Percentiles rank a stretch among this genome's conserved stretches.
phyloP scores from a whole-genome alignment of 35 echinoderm and acorn worm genomes.

The Acanthaster planci region DNA sequence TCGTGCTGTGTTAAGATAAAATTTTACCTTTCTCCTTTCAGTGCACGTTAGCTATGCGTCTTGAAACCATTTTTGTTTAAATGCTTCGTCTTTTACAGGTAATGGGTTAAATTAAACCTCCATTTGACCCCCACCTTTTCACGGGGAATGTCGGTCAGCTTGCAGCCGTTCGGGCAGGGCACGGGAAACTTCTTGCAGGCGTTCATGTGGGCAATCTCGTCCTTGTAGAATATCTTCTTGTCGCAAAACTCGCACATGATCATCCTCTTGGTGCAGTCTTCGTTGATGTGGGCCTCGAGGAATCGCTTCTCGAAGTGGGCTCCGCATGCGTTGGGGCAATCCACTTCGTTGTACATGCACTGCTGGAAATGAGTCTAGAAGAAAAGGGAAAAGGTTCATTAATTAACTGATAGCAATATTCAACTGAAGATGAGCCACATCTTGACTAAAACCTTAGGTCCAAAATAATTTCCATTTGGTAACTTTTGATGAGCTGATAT shows the following conservation, averaged over 20 bases:
- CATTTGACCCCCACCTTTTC: constrained; percentile 51
- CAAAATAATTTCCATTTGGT: too few species aligned
- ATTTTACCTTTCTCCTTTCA: too few species aligned
- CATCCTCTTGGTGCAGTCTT: constrained; percentile 93
- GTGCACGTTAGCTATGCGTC: too few species aligned
- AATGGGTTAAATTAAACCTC: not conserved
- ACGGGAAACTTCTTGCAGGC: constrained; percentile 83
- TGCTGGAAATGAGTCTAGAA: constrained; percentile 72
- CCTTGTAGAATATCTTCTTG: constrained; percentile 88
- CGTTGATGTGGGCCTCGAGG: constrained; percentile 75
- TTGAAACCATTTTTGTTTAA: too few species aligned
- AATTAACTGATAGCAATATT: too few species aligned
- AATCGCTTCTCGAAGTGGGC: constrained; percentile 97
- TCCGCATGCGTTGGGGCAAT: constrained; percentile 93
- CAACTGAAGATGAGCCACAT: too few species aligned
- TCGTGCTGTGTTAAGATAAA: too few species aligned
- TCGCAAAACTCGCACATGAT: constrained; percentile 95
- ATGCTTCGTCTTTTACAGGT: too few species aligned
- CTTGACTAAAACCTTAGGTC: too few species aligned
- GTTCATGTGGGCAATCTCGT: constrained; percentile 99
- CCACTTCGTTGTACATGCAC: constrained; percentile 84
- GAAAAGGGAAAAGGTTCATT: not conserved
- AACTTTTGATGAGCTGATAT: too few species aligned
- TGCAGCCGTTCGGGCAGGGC: constrained; percentile 94
- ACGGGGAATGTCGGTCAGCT: constrained; percentile 86